A percentile compares a stretch with the other conserved stretches of the same genome.
Conservation (phyloP, 2,113 vertebrate species). For the Phoxinus phoxinus region DNA sequence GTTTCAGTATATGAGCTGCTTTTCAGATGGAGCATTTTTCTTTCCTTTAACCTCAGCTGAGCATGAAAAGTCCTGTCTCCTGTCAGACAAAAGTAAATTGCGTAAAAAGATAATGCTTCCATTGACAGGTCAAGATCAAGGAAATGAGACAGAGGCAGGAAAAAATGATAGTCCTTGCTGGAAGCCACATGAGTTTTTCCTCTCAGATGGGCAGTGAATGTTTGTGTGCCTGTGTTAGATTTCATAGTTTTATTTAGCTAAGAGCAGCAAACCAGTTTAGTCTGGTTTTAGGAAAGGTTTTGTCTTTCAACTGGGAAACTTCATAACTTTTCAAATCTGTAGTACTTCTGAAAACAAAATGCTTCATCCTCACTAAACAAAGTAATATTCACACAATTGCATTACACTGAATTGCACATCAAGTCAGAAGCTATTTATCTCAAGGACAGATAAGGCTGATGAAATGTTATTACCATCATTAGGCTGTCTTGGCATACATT, state of each 20-base stretch:
- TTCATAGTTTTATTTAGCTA: background rate
- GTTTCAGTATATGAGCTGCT: background rate
- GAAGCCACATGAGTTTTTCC: background rate
- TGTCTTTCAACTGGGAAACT: background rate
- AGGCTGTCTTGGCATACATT: slow-evolving; percentile 52
- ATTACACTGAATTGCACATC: slow-evolving; percentile 25
- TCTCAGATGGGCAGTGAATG: background rate
- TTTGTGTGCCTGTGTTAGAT: background rate
- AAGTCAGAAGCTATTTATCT: slow-evolving; percentile 57
- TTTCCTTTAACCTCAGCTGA: slow-evolving; percentile 9
- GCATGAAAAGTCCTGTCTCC: background rate
- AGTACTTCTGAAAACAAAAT: background rate
- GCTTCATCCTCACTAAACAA: background rate
- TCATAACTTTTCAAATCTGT: background rate
- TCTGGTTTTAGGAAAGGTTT: no score
- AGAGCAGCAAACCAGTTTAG: background rate
- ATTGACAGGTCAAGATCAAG: slow-evolving; percentile 51
- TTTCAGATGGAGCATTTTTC: background rate
- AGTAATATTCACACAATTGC: slow-evolving; percentile 1
- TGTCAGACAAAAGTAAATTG: slow-evolving; percentile 46
- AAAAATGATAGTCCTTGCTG: slow-evolving; percentile 13
- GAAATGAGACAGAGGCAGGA: slow-evolving; percentile 31
- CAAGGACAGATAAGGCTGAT: slow-evolving; percentile 48
- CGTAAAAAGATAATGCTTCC: slow-evolving; percentile 26
- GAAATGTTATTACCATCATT: slow-evolving; percentile 60